Evolutionary conservation across 64 coral and sea anemone species (phyloP).

Genomic region (Stylophora pistillata): DNA sequence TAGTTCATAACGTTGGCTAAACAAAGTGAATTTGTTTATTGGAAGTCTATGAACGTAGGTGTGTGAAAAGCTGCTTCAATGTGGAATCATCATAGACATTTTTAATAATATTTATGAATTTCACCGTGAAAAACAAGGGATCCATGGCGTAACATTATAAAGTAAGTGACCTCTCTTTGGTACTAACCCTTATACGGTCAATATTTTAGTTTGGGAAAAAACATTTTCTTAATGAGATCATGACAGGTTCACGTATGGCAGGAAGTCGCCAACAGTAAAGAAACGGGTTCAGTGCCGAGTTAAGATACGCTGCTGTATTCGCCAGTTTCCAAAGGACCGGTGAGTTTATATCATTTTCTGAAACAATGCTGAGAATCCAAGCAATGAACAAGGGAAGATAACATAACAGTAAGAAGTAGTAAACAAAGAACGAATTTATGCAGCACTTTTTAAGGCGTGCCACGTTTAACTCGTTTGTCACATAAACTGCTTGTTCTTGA

Average conservation of each 20-base stretch:
- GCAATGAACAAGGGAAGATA: neutral
- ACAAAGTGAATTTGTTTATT: too few relatives aligned
- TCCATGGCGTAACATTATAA: neutral
- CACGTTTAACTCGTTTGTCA: neutral
- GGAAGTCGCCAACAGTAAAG: constrained; percentile 12
- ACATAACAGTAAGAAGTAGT: too few relatives aligned
- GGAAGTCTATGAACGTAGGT: too few relatives aligned
- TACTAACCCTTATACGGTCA: neutral
- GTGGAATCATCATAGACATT: too few relatives aligned
- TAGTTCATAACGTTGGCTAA: too few relatives aligned
- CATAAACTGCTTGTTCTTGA: neutral
- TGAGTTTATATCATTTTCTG: neutral
- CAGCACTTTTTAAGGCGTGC: too few relatives aligned
- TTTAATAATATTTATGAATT: too few relatives aligned
- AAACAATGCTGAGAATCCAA: neutral
- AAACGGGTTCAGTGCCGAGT: neutral
- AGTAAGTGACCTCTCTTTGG: too few relatives aligned
- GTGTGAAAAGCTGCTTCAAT: too few relatives aligned
- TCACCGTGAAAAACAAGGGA: neutral
- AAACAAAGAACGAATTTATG: too few relatives aligned
- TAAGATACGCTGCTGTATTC: neutral
- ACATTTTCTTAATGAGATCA: neutral
- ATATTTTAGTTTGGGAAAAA: neutral
- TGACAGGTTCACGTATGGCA: neutral
- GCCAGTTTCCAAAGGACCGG: neutral